Conservation (phyloP, 1,140 invertebrate species). For the Bradynema listronoti region DNA sequence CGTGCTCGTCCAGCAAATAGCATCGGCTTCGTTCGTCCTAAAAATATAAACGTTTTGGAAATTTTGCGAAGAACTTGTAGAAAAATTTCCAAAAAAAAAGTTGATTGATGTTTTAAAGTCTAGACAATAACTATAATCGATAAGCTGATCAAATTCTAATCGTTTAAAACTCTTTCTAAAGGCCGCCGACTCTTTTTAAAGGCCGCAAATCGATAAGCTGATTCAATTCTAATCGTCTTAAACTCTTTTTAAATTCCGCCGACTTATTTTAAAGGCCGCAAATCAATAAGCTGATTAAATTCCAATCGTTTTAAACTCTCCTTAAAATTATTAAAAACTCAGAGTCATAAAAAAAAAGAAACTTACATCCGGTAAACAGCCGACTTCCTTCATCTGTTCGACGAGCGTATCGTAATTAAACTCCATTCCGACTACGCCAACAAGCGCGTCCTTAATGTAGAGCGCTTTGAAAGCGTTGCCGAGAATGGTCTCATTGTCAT, state of each 20-base stretch:
- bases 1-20: conserved; percentile 54
- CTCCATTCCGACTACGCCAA: conserved; percentile 52
- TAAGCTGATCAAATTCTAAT: background rate
- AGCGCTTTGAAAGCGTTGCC: conserved; percentile 50
- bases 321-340: too few relatives aligned
- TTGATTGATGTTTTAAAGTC: too few relatives aligned
- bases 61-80: background rate
- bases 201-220: too few relatives aligned
- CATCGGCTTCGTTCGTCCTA: conserved; percentile 46
- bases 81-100: too few relatives aligned
- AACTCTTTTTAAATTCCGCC: too few relatives aligned
- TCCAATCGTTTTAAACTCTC: too few relatives aligned
- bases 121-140: background rate
- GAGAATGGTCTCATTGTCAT: conserved; percentile 50
- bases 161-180: too few relatives aligned
- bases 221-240: too few relatives aligned
- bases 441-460: conserved; percentile 46
- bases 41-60: conserved; percentile 4
- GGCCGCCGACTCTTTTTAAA: too few relatives aligned
- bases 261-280: too few relatives aligned
- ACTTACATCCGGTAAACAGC: conserved; percentile 48
- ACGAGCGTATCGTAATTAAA: conserved; percentile 48
- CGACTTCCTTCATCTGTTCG: conserved; percentile 42
- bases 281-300: too few relatives aligned
- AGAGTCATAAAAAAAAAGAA: too few relatives aligned